Base-by-base conservation (phyloP, 2,797 vertebrate genomes). In the Mus spretus region DNA sequence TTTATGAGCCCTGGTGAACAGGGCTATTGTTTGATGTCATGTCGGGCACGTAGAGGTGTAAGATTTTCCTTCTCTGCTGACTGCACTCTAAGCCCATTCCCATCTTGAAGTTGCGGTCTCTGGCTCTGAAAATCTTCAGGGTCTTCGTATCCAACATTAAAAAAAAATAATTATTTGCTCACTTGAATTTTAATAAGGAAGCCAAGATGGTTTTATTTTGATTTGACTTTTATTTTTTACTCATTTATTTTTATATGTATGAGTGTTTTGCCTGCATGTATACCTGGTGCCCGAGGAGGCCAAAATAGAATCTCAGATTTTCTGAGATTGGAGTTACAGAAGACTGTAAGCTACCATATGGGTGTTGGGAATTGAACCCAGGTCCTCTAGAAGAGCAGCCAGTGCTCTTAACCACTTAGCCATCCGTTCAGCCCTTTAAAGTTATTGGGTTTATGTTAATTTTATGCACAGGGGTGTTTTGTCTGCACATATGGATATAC, bases 101-200 rank as follows among this genome's bases (percentile, higher is more conserved):
- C 86, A 24, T 97, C 74, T 70, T 65, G 55, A 94, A 67, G n/a
- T 87, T 57, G 72, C 72, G 24, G 44, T 92, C 92, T 95, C 20
- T 65, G 79, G 89, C 82, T 96, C 47, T 94, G 22, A 93, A 96
- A 96, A 81, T 95, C 77, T 37, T 19, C 65, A 63, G 89, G 89
- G 47, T 94, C 67, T 96, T 94, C 67, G 96, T 90, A 34, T 93
- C 34, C 37, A 94, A 86, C 53, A 80, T 83, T 84, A 22, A 57
- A 85, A 50, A 50, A 44, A 55, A 50, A 80, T 96, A 78, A 47
- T 95, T 85, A 86, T 15, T 92, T 79, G 47, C 28, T 81, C 75
- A 87, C 24, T 89, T 79, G 86, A 78, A 81, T 83, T n/a, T 87
- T 28, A 67, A 40, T 40, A 26, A 90, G 75, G 26, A 67, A 22